A percentile compares a stretch with the other conserved stretches of the same genome.
Conservation (phyloP, 1,140 invertebrate species). For the Lethrus apterus region DNA sequence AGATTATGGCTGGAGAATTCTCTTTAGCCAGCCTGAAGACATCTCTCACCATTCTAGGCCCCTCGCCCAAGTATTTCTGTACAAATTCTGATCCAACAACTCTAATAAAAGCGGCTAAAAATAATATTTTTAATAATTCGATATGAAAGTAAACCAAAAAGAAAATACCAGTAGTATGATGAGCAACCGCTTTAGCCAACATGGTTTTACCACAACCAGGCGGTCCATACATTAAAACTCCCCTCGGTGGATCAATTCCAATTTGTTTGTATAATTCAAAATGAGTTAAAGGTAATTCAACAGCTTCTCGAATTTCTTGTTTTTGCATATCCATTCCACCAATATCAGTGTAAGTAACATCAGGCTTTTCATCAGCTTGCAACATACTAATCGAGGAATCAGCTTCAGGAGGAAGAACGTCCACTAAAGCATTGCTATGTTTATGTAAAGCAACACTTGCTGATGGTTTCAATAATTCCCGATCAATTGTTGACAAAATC, state of each 20-base stretch:
- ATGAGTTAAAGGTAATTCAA: conserved; percentile 95
- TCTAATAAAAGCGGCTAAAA: conserved; percentile 88
- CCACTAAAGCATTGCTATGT: conserved; percentile 88
- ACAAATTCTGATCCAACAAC: conserved; percentile 99
- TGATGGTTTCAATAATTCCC: conserved; percentile 81
- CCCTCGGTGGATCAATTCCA: conserved; percentile 91
- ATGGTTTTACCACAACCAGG: conserved; percentile 97
- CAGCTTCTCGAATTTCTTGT: conserved; percentile 97
- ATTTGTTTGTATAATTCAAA: conserved; percentile 99
- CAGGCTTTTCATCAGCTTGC: conserved; percentile 97
- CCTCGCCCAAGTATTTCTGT: conserved; percentile 98
- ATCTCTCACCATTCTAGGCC: conserved; percentile 98
- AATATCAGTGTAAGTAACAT: conserved; percentile 81
- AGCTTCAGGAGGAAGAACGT: conserved; percentile 87
- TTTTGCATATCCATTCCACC: conserved; percentile 99
- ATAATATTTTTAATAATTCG: conserved; percentile 25
- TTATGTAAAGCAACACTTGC: conserved; percentile 89
- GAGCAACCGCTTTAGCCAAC: conserved; percentile 98
- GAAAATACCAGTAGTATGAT: conserved; percentile 83
- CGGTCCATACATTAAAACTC: conserved; percentile 97
- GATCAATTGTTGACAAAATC: conserved; percentile 80
- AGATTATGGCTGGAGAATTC: conserved; percentile 98
- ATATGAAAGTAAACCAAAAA: conserved; percentile 1
- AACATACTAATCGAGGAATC: conserved; percentile 96
- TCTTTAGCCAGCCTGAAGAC: conserved; percentile 95